Evolutionary conservation across 2,888 invertebrate genomes (phyloP), one percentile per base, ranked within the genome.

Genomic region (Chorisops tibialis): DNA sequence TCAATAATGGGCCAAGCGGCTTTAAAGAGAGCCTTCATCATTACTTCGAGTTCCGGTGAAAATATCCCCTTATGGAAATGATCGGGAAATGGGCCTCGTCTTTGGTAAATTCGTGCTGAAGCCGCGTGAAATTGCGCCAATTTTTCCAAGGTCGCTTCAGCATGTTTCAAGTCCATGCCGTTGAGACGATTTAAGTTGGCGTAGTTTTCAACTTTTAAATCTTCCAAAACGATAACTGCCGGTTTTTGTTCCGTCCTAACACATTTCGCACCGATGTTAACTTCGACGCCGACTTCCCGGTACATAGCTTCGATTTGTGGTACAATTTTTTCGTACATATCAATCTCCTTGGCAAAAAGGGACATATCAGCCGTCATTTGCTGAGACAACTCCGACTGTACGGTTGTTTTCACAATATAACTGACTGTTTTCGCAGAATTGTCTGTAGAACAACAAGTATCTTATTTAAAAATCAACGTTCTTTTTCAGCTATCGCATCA

Each of bases 61-160:
- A 43, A 45, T n/a, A n/a, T n/a, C 21, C 48, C 49, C 3, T 22
- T 38, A 21, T 30, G 24, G 30, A 60, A 60, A 6, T 41, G 9
- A 14, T 60, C 50, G 2, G 72, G 51, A 69, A 73, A 5, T 59
- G 41, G 7, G 41, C 59, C 50, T 11, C 64, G 35, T 14, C 19
- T 5, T 30, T 61, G 37, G 0, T 37, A 35, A 2, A 64, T 66
- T n/a, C 70, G 67, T 0, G 71, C 75, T 0, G 76, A 74, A 0
- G 71, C 74, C 1, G 76, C 77, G 69, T 76, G 76, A 39, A 74
- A 65, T 35, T 75, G 68, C 2, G 76, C 73, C 37, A 76, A 61
- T 35, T 73, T 71, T 49, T 64, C 63, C 1, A 77, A 63, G 1
- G 70, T 71, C 2, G 68, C 52, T 59, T 73, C 65, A 0, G 71